Base-by-base conservation (phyloP, 1,140 invertebrate genomes). In the Apis laboriosa region DNA sequence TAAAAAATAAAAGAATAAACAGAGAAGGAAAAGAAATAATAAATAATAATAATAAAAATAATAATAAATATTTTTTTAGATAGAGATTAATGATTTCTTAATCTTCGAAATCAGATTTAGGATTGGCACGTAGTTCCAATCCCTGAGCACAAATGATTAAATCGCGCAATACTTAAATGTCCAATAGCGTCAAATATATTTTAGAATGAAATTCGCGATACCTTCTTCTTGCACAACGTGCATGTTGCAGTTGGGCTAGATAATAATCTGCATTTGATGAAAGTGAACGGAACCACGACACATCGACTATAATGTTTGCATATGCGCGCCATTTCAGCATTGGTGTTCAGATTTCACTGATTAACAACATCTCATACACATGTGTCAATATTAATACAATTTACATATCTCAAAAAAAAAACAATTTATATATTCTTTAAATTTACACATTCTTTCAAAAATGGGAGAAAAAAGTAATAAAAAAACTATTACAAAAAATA, bases 251-350 rank as follows among this genome's bases (percentile, higher is more conserved):
- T 64, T 49, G 56, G 43, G 53, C 58, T 55, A 67, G 85, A 89
- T 87, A 89, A 88, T 84, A 89, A 87, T 89, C 87, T 77, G 73
- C 83, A 66, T 72, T 43, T 58, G 72, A 88, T 87, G 88, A 92
- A 92, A 91, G 91, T 91, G 89, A 92, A 77, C 64, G 89, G 86
- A 70, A n/a, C 73, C 12, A 12, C 49, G 84, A 83, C 81, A 71
- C 58, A 64, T 61, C 58, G 71, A 24, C 17, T 17, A 15, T 8
- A 63, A 9, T 9, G 63, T 64, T 11, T 17, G 17, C 7, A 11
- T 12, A 17, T 13, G 9, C 34, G 34, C 64, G 9, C 15, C 3
- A 21, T 19, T 67, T 28, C 28, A 63, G 58, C 34, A 43, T 43
- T 43, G 34, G 34, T 43, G 34, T 43, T 43, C 34, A 43, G 34